phyloP scores from a whole-genome alignment of 2,113 vertebrate genomes.

The Corydoras maculifer region DNA sequence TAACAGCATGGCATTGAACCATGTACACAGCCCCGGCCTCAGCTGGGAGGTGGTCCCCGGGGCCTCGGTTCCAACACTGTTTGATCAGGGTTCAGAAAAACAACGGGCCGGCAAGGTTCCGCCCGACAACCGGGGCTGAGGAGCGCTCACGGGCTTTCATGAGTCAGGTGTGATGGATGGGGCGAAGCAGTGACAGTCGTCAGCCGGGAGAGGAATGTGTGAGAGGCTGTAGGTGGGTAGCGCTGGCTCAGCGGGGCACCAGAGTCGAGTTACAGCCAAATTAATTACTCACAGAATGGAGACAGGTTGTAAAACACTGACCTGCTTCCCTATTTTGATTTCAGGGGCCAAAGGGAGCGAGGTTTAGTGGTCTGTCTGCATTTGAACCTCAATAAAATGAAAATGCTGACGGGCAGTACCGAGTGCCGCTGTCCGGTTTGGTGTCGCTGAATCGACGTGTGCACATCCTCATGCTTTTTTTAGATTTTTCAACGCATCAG shows the following conservation, averaged over 20 bases:
- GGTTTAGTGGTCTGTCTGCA: too few species aligned
- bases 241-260: conserved; percentile 18
- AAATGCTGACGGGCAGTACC: too few species aligned
- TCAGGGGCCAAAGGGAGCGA: background rate
- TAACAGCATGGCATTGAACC: conserved; percentile 16
- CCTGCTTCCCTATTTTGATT: conserved; percentile 1
- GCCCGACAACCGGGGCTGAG: background rate
- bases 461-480: too few species aligned
- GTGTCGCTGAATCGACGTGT: too few species aligned
- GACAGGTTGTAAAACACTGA: conserved; percentile 16
- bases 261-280: conserved; percentile 29
- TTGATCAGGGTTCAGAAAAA: conserved; percentile 35
- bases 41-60: conserved; percentile 9
- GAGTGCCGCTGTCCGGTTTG: too few species aligned
- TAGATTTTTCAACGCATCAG: too few species aligned
- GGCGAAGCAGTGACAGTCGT: conserved; percentile 7
- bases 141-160: conserved; percentile 41
- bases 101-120: conserved; percentile 29
- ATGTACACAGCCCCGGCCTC: conserved; percentile 25
- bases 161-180: conserved; percentile 48
- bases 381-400: too few species aligned
- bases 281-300: conserved; percentile 28
- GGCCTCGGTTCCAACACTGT: conserved; percentile 8
- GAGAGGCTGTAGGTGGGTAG: conserved; percentile 4
- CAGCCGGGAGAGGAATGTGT: conserved; percentile 23